phyloP scores from a whole-genome alignment of 2,888 invertebrate genomes.

The Parasteatoda lunata region DNA sequence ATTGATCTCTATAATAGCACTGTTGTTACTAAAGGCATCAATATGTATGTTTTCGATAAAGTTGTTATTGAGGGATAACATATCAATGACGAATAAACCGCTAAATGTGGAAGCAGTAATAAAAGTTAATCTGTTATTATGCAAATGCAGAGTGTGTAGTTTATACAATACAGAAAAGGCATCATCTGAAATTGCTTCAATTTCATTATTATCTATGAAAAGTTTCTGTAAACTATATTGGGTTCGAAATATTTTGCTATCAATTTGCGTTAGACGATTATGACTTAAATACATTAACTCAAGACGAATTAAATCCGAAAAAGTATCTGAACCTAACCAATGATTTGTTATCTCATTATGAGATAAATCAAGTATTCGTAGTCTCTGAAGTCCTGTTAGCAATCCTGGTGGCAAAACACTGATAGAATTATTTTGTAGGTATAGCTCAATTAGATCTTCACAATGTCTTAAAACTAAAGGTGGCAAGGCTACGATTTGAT shows the following conservation, averaged over 20 bases:
- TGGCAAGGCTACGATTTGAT: slow-evolving; percentile 80
- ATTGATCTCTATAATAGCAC: slow-evolving; percentile 86
- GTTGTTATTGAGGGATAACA: slow-evolving; percentile 90
- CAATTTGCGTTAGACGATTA: slow-evolving; percentile 86
- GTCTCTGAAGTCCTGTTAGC: slow-evolving; percentile 83
- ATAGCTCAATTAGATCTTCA: slow-evolving; percentile 86
- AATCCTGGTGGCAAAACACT: slow-evolving; percentile 89
- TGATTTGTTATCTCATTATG: slow-evolving; percentile 87
- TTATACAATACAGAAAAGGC: slow-evolving; percentile 94
- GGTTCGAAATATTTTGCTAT: slow-evolving; percentile 88
- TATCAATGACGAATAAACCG: slow-evolving; percentile 90
- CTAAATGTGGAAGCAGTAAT: slow-evolving; percentile 91
- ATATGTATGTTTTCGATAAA: slow-evolving; percentile 87
- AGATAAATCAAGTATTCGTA: slow-evolving; percentile 90
- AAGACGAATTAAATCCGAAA: slow-evolving; percentile 89
- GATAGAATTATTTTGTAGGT: slow-evolving; percentile 92
- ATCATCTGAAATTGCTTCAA: slow-evolving; percentile 88
- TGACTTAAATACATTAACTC: slow-evolving; percentile 89
- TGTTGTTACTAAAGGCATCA: slow-evolving; percentile 81
- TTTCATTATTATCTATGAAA: slow-evolving; percentile 87
- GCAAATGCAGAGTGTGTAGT: slow-evolving; percentile 89
- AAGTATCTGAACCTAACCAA: slow-evolving; percentile 87
- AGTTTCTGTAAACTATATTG: slow-evolving; percentile 89
- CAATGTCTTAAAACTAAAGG: slow-evolving; percentile 82
- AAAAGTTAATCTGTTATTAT: slow-evolving; percentile 86